Percentiles rank a stretch among this genome's conserved stretches.
Evolutionary conservation across 1,140 invertebrate species (phyloP).

Genomic region (Maniola jurtina): DNA sequence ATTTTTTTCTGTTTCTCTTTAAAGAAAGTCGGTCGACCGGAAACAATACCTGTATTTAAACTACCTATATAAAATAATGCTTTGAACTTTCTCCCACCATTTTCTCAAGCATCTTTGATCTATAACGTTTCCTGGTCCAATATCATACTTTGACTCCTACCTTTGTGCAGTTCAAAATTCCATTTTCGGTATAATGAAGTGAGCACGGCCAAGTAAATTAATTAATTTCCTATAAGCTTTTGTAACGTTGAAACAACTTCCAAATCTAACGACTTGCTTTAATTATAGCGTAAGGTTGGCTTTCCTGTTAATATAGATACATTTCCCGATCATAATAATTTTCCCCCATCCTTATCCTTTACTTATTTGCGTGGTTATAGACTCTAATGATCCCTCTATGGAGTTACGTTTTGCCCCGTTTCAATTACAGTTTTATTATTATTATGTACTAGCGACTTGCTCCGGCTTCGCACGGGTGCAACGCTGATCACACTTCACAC

Average conservation of each 20-base stretch:
- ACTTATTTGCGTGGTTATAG: neutral
- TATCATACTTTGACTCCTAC: slow-evolving; percentile 9
- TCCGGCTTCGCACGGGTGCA: no score
- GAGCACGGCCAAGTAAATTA: slow-evolving; percentile 32
- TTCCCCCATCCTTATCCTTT: neutral
- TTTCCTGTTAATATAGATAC: slow-evolving; percentile 12
- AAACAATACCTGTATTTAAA: no score
- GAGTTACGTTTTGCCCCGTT: neutral
- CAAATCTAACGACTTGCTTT: slow-evolving; percentile 30
- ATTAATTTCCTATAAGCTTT: slow-evolving; percentile 43
- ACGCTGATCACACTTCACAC: no score
- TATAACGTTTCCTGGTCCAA: neutral
- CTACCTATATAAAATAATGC: no score
- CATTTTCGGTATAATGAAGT: slow-evolving; percentile 29
- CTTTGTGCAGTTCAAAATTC: slow-evolving; percentile 27
- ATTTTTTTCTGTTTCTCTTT: no score
- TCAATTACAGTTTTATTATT: neutral
- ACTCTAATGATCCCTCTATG: neutral
- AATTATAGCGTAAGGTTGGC: slow-evolving; percentile 33
- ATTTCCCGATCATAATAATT: neutral
- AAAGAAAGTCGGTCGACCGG: no score
- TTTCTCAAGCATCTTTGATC: neutral
- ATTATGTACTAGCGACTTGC: no score
- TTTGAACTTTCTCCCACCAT: neutral
- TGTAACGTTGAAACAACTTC: slow-evolving; percentile 35